phyloP scores from a whole-genome alignment of 1,140 invertebrate species.

The Drosophila guanche region DNA sequence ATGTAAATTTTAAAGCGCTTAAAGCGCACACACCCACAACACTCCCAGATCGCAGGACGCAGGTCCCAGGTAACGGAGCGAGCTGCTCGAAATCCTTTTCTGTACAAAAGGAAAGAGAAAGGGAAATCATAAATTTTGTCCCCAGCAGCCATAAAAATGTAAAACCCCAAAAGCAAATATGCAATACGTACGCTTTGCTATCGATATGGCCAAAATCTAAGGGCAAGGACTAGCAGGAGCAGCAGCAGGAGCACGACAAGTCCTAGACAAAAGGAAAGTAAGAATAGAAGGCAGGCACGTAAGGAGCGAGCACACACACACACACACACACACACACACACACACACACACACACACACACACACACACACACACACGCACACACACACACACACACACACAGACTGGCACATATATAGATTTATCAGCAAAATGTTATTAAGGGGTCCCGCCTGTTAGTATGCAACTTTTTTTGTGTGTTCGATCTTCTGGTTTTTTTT shows the following conservation, averaged over 20 bases:
- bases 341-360: constrained; percentile 7
- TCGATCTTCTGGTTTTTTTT: constrained; percentile 14
- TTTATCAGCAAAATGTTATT: constrained; percentile 69
- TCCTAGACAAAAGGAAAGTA: constrained; percentile 43
- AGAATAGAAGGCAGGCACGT: constrained; percentile 31
- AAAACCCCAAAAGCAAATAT: constrained; percentile 58
- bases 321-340: constrained; percentile 3
- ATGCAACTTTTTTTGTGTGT: constrained; percentile 74
- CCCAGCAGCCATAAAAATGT: constrained; percentile 76
- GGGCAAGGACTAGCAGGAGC: too few relatives aligned
- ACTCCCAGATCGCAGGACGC: background rate
- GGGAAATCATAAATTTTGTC: constrained; percentile 77
- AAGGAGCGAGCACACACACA: constrained; percentile 33
- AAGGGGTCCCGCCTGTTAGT: constrained; percentile 54
- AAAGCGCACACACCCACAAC: constrained; percentile 31
- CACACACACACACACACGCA: background rate
- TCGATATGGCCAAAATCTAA: constrained; percentile 75
- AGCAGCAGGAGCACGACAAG: background rate
- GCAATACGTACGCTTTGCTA: constrained; percentile 53
- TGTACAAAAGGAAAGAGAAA: constrained; percentile 63
- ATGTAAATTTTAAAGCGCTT: constrained; percentile 77
- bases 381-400: constrained; percentile 16
- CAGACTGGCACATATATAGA: constrained; percentile 7
- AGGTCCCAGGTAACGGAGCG: constrained; percentile 49
- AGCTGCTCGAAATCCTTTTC: constrained; percentile 74